phyloP scores from a whole-genome alignment of 2,113 vertebrate genomes.

The Semnornis frantzii region DNA sequence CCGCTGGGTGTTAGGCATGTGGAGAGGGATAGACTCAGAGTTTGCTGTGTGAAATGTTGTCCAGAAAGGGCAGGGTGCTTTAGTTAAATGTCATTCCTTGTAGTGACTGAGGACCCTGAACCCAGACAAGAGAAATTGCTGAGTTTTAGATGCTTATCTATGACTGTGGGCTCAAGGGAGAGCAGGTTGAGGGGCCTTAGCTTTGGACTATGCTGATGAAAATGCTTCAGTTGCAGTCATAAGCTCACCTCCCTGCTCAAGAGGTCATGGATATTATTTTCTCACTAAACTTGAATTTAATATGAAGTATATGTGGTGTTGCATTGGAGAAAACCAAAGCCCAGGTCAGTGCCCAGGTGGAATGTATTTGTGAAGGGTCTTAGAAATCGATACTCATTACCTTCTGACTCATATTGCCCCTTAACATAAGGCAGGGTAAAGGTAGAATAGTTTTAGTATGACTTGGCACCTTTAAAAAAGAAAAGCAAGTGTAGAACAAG shows the following conservation, averaged over 20 bases:
- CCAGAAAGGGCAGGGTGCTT: neutral
- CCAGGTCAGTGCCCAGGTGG: neutral
- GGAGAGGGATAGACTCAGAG: neutral
- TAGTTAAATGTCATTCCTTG: neutral
- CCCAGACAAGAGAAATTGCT: neutral
- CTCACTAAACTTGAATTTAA: neutral
- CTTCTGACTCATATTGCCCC: neutral
- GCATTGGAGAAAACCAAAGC: neutral
- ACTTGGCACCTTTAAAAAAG: neutral
- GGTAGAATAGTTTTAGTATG: neutral
- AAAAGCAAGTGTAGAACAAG: neutral
- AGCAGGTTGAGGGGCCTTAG: neutral
- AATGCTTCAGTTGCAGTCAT: neutral
- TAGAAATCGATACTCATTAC: neutral
- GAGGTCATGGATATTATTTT: neutral
- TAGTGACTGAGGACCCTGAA: neutral
- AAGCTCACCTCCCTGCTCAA: neutral
- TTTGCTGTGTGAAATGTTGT: neutral
- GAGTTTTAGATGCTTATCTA: neutral
- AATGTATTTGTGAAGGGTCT: neutral
- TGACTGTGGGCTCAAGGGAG: neutral
- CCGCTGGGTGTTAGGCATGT: neutral
- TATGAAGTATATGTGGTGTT: neutral
- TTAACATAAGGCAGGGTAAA: neutral
- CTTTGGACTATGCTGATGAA: neutral